phyloP scores from a whole-genome alignment of 1,140 invertebrate genomes.

The Mizuhopecten yessoensis region DNA sequence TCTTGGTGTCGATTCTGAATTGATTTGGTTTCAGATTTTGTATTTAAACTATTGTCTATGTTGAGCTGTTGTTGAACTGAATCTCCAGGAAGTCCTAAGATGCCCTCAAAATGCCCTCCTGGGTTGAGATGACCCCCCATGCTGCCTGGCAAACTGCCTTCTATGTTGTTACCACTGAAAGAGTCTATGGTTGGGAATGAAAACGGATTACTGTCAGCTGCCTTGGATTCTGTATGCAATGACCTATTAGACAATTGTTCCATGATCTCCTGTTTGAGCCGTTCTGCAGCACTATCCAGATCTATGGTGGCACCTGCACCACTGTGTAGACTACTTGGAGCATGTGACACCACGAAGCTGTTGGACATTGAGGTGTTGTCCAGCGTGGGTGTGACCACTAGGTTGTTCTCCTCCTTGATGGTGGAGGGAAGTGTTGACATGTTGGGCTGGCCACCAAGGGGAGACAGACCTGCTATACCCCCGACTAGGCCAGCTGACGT shows the following conservation, averaged over 20 bases:
- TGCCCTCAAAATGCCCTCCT: conserved; percentile 1
- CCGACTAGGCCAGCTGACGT: background rate
- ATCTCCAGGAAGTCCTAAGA: background rate
- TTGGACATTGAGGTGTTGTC: background rate
- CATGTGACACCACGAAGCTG: background rate
- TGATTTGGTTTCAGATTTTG: conserved; percentile 20
- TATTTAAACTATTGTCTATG: conserved; percentile 16
- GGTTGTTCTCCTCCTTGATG: background rate
- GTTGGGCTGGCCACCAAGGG: background rate
- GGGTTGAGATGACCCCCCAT: conserved; percentile 45
- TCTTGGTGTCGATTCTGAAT: conserved; percentile 63
- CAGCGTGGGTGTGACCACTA: background rate
- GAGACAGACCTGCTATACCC: conserved; percentile 12
- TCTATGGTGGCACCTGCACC: conserved; percentile 41
- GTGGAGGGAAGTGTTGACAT: background rate
- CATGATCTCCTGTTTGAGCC: conserved; percentile 44
- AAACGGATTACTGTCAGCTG: conserved; percentile 61
- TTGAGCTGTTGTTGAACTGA: background rate
- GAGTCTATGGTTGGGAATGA: conserved; percentile 48
- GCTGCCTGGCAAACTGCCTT: background rate
- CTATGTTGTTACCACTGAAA: background rate
- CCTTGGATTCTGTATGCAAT: conserved; percentile 40
- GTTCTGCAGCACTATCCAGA: conserved; percentile 33
- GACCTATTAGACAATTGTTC: conserved; percentile 21
- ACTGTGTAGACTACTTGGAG: background rate